Evolutionary conservation across 1,140 invertebrate genomes (phyloP).

Genomic region (Theocolax elegans): DNA sequence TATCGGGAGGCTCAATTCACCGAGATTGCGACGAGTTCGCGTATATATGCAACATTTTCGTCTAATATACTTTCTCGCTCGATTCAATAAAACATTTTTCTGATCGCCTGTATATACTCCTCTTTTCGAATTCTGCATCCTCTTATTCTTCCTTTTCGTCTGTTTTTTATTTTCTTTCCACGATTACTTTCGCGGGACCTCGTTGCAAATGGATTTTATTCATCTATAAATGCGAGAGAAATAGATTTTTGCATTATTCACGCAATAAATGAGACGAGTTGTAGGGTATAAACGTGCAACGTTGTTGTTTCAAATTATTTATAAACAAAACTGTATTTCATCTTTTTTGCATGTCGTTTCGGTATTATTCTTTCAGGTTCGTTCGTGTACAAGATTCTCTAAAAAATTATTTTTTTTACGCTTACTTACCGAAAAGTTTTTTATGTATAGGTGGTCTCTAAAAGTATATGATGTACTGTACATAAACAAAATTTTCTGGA

Average conservation of each 20-base stretch:
- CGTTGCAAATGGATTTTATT: constrained; percentile 32
- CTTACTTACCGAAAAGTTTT: too few relatives aligned
- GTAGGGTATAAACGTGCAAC: too few relatives aligned
- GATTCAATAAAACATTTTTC: constrained; percentile 26
- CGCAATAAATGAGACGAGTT: not conserved
- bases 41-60: not conserved
- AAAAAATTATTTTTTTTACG: too few relatives aligned
- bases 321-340: too few relatives aligned
- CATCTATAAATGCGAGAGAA: constrained; percentile 1
- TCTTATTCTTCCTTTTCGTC: not conserved
- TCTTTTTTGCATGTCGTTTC: too few relatives aligned
- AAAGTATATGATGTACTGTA: too few relatives aligned
- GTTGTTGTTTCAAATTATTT: too few relatives aligned
- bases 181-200: not conserved
- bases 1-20: constrained; percentile 27
- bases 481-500: too few relatives aligned
- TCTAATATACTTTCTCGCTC: constrained; percentile 15
- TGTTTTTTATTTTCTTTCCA: not conserved
- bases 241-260: constrained; percentile 10
- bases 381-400: too few relatives aligned
- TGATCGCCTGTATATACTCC: not conserved
- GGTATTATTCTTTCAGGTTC: too few relatives aligned
- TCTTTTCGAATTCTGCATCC: not conserved
- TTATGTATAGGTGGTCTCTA: too few relatives aligned
- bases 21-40: not conserved